These are phyloP conservation scores for Anguilla pacifica DNA, from an alignment of 2,797 vertebrate species.

Conservation along the genomic window DNA sequence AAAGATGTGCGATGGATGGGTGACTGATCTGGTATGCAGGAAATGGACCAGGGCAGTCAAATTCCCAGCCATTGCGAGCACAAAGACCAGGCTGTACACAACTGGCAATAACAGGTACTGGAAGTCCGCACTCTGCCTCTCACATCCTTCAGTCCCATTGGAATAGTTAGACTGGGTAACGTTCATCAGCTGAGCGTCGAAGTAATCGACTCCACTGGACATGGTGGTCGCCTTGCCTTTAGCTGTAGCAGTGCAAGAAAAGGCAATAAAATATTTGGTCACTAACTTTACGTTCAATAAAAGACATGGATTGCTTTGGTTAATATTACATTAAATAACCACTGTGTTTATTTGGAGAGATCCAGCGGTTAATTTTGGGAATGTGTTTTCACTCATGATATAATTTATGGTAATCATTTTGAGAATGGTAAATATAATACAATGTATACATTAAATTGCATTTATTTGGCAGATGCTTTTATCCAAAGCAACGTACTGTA, in stretches of 20 bases:
- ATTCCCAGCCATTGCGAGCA: constrained; percentile 41
- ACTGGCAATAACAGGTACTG: constrained; percentile 48
- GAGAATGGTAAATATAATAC: neutral
- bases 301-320: neutral
- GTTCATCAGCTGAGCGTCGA: neutral
- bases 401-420: neutral
- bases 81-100: constrained; percentile 47
- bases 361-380: neutral
- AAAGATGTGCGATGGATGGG: constrained; percentile 43
- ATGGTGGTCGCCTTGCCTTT: neutral
- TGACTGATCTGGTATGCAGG: constrained; percentile 22
- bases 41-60: constrained; percentile 41
- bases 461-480: too few species aligned
- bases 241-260: neutral
- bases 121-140: constrained; percentile 36
- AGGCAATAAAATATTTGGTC: neutral
- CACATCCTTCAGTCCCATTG: constrained; percentile 9
- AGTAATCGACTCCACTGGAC: neutral
- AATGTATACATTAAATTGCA: neutral
- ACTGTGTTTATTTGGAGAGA: neutral
- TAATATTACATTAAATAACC: neutral
- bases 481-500: too few species aligned
- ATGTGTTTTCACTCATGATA: neutral
- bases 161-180: neutral
- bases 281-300: neutral